phyloP scores from a whole-genome alignment of 2,113 vertebrate genomes.

The Varanus salvator region DNA sequence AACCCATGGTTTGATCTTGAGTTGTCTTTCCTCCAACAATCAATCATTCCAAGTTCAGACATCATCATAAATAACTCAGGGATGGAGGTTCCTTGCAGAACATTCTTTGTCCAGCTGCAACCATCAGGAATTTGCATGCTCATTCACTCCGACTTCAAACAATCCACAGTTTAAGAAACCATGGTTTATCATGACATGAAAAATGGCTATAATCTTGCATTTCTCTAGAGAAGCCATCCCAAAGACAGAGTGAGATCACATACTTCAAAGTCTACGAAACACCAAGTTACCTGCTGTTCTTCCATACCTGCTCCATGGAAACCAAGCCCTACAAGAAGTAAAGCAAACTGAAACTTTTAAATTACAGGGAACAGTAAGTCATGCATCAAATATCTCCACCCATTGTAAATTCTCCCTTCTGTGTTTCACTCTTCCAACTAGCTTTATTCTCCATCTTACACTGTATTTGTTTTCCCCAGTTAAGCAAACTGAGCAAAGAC shows the following conservation, averaged over 20 bases:
- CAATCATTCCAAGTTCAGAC: too few relatives aligned
- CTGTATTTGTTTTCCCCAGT: not conserved
- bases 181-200: too few relatives aligned
- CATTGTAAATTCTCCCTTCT: not conserved
- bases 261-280: not conserved
- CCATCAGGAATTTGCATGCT: too few relatives aligned
- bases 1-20: too few relatives aligned
- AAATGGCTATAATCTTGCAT: not conserved
- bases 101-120: too few relatives aligned
- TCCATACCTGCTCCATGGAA: slow-evolving; percentile 17
- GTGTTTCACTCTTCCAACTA: not conserved
- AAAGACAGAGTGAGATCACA: not conserved
- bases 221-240: not conserved
- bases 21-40: too few relatives aligned
- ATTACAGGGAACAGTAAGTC: not conserved
- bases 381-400: not conserved
- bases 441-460: not conserved
- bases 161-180: too few relatives aligned
- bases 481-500: too few relatives aligned
- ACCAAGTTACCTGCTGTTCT: slow-evolving; percentile 9
- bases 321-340: slow-evolving; percentile 21
- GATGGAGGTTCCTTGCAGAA: too few relatives aligned
- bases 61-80: too few relatives aligned
- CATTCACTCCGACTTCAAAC: too few relatives aligned
- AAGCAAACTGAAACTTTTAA: not conserved